Conservation (phyloP, 2,888 invertebrate genomes). For the Caenorhabditis macrosperma region DNA sequence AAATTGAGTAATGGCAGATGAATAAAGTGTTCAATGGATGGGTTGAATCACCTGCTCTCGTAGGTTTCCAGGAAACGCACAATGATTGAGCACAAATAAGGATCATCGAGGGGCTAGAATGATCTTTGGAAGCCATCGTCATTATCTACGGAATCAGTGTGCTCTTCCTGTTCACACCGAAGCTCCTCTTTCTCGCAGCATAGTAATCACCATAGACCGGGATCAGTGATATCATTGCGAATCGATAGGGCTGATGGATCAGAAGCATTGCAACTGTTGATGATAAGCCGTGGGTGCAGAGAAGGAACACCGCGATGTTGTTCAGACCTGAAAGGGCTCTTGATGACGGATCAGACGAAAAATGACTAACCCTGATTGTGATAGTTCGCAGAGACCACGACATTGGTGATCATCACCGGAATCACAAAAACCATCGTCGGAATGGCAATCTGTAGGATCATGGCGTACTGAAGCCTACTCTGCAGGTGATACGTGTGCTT, state of each 20-base stretch:
- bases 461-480: not conserved
- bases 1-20: too few relatives aligned
- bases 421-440: not conserved
- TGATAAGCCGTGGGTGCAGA: not conserved
- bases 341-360: not conserved
- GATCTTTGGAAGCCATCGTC: too few relatives aligned
- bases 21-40: too few relatives aligned
- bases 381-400: not conserved
- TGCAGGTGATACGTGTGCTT: not conserved
- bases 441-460: not conserved
- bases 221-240: not conserved
- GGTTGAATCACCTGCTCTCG: too few relatives aligned
- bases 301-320: not conserved
- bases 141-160: too few relatives aligned
- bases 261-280: not conserved
- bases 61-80: too few relatives aligned
- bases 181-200: too few relatives aligned
- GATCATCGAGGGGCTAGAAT: too few relatives aligned
- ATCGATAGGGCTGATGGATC: not conserved
- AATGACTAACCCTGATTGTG: not conserved
- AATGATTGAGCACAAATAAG: too few relatives aligned
- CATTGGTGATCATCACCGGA: not conserved
- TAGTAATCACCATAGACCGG: not conserved
- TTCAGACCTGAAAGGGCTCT: not conserved
- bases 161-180: too few relatives aligned